Evolutionary conservation across 2,113 vertebrate species (phyloP).

Genomic region (Puffinus mauretanicus): DNA sequence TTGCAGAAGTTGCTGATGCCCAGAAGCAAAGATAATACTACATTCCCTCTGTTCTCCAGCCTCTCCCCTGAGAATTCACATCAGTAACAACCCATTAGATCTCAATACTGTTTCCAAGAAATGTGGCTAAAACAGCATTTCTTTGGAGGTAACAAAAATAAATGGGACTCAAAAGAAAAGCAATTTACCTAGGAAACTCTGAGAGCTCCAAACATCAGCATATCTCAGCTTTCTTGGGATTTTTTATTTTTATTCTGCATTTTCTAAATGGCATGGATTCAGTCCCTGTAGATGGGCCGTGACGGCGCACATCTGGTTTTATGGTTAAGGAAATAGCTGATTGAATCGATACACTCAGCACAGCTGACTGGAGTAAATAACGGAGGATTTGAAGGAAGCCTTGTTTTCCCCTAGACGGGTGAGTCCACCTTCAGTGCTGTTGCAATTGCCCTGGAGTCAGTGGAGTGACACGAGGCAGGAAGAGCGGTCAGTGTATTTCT

Average conservation of each 20-base stretch:
- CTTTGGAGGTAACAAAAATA: slow-evolving; percentile 65
- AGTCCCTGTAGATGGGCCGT: slow-evolving; percentile 58
- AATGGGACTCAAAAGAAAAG: slow-evolving; percentile 51
- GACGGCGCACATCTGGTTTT: slow-evolving; percentile 62
- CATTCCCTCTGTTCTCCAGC: not conserved
- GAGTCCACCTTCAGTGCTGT: not conserved
- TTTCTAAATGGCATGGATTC: slow-evolving; percentile 57
- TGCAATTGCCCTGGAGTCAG: not conserved
- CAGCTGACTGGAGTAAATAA: slow-evolving; percentile 65
- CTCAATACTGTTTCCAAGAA: slow-evolving; percentile 41
- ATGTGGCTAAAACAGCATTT: slow-evolving; percentile 28
- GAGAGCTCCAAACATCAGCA: slow-evolving; percentile 26
- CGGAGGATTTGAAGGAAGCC: slow-evolving; percentile 18
- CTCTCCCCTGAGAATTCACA: not conserved
- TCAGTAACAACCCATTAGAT: slow-evolving; percentile 43
- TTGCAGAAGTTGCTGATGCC: slow-evolving; percentile 28
- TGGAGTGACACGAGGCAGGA: not conserved
- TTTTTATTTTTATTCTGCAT: slow-evolving; percentile 48
- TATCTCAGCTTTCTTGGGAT: slow-evolving; percentile 47
- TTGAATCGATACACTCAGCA: slow-evolving; percentile 28
- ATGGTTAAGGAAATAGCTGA: slow-evolving; percentile 50
- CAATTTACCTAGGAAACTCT: slow-evolving; percentile 39
- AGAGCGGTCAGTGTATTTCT: not conserved
- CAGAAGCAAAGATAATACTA: slow-evolving; percentile 30
- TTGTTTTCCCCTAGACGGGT: slow-evolving; percentile 16